Conservation (phyloP, 2,797 vertebrate species). For the Leucoraja ocellata region DNA sequence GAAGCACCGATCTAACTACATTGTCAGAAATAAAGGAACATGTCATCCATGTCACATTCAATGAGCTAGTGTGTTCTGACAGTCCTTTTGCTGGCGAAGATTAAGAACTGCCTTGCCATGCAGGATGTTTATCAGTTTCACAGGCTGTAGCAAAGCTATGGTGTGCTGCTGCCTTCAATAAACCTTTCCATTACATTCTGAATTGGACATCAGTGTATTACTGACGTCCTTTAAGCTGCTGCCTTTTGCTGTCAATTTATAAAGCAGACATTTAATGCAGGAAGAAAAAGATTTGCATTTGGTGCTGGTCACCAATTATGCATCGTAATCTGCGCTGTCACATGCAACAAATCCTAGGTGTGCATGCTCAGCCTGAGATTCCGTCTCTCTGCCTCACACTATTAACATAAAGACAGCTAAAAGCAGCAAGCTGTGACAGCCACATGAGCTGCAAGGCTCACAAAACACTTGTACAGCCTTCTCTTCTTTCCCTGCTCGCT, state of each 20-base stretch:
- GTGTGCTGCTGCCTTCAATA: background rate
- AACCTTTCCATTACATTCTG: background rate
- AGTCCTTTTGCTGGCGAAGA: background rate
- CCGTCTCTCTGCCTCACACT: background rate
- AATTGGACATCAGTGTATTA: background rate
- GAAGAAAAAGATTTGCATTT: background rate
- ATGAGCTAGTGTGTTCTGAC: background rate
- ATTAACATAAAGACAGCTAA: background rate
- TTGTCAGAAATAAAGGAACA: background rate
- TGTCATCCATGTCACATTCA: constrained; percentile 6
- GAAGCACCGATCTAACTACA: background rate
- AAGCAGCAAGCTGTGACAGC: background rate
- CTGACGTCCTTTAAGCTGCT: background rate
- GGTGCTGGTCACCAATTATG: background rate
- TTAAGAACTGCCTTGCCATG: background rate
- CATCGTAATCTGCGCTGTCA: background rate
- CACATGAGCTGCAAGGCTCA: background rate
- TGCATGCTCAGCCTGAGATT: background rate
- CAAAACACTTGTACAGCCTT: background rate
- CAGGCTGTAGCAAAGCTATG: background rate
- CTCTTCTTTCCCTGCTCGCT: background rate
- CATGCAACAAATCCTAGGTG: background rate
- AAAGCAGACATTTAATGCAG: background rate
- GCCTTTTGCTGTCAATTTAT: background rate
- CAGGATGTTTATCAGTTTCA: constrained; percentile 29